Percentiles rank a stretch among this genome's conserved stretches.
Evolutionary conservation across 2,888 invertebrate species (phyloP).

Genomic region (Incurvaria masculella): DNA sequence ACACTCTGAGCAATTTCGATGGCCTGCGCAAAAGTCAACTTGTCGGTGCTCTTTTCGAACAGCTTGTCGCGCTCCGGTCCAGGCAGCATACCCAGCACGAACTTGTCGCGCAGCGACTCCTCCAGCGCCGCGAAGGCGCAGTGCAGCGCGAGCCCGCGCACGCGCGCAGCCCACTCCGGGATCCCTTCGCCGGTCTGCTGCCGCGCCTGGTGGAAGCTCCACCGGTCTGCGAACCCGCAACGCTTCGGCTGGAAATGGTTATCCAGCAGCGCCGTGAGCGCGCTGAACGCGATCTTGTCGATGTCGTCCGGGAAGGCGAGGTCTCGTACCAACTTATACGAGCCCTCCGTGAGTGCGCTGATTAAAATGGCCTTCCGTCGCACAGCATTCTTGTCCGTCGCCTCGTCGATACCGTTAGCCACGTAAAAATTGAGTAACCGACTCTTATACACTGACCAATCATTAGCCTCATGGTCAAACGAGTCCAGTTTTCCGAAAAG

Average conservation of each 20-base stretch:
- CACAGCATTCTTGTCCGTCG: constrained; percentile 12
- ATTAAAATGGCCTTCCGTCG: constrained; percentile 14
- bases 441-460: constrained; percentile 10
- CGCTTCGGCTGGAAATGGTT: too few species aligned
- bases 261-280: neutral
- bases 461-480: too few species aligned
- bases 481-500: too few species aligned
- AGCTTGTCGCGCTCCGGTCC: constrained; percentile 15
- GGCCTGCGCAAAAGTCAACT: constrained; percentile 10
- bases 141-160: constrained; percentile 9
- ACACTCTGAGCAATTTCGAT: constrained; percentile 12
- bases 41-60: too few species aligned
- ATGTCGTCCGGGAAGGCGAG: constrained; percentile 13
- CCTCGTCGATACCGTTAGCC: too few species aligned
- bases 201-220: constrained; percentile 15
- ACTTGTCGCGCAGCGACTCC: too few species aligned
- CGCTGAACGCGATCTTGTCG: constrained; percentile 3
- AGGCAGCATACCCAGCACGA: constrained; percentile 13
- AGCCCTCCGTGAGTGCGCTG: too few species aligned
- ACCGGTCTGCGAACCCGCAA: constrained; percentile 14
- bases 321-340: constrained; percentile 11
- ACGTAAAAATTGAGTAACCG: constrained; percentile 6
- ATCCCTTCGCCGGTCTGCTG: constrained; percentile 11
- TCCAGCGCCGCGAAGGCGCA: constrained; percentile 15
- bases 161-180: too few species aligned